Conservation (phyloP, 64 coral and sea anemone species). For the Montipora capricornis region DNA sequence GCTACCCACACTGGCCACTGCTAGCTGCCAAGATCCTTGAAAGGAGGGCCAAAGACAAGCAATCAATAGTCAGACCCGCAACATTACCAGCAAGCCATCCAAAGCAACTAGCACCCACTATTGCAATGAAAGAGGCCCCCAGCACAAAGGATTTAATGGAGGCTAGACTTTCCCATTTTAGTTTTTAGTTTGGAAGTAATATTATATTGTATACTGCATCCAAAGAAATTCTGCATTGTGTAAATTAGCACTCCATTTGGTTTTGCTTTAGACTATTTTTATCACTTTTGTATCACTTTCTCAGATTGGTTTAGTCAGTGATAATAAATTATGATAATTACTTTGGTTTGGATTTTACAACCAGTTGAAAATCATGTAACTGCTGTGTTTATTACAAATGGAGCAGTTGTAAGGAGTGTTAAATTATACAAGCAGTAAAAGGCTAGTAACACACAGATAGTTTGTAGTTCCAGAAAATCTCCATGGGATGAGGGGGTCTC, state of each 20-base stretch:
- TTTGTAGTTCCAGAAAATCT: background rate
- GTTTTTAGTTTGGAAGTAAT: conserved; percentile 20
- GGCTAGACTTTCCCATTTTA: conserved; percentile 44
- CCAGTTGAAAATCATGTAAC: conserved; percentile 7
- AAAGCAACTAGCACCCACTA: conserved; percentile 38
- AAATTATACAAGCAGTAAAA: background rate
- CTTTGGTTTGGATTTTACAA: conserved; percentile 15
- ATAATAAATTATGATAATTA: conserved; percentile 21
- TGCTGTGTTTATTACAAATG: background rate
- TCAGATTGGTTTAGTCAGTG: conserved; percentile 12
- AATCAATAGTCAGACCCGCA: conserved; percentile 2
- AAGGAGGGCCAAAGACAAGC: conserved; percentile 19
- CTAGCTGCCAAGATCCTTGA: conserved; percentile 54
- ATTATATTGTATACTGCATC: conserved; percentile 2
- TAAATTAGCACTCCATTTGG: conserved; percentile 9
- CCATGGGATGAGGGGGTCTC: conserved; percentile 4
- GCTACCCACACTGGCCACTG: conserved; percentile 36
- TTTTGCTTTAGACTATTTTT: background rate
- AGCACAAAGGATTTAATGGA: conserved; percentile 41
- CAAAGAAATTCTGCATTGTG: background rate
- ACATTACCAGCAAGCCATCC: conserved; percentile 1
- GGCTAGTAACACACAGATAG: conserved; percentile 6
- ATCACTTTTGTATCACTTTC: background rate
- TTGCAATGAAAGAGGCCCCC: conserved; percentile 51
- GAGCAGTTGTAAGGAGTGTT: no score